Evolutionary conservation across 2,113 vertebrate species (phyloP), one percentile per base, ranked within the genome.

Genomic region (Bombycilla garrulus): DNA sequence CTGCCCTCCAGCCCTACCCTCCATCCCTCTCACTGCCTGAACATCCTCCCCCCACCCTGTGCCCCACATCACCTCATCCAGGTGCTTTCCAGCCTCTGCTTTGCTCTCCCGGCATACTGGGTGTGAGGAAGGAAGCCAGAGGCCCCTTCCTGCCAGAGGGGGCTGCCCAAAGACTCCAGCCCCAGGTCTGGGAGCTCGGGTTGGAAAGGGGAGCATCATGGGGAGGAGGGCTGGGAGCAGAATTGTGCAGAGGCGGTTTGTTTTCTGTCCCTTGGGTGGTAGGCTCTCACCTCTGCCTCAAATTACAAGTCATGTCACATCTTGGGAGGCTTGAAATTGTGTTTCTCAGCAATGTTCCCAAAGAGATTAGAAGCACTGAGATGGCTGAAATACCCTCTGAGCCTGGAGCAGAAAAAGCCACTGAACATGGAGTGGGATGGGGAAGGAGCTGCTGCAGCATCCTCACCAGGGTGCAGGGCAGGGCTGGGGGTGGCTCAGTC

Each of bases 271-370:
- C 89, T 80, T 80, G 80, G 50, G 72, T 69, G 76, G 67, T 21
- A 92, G 86, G 72, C 83, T 83, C 83, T 91, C 89, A 83, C 91
- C 93, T 95, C 91, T 80, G 86, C 91, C 82, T 93, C 2, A 3
- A 92, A 94, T 97, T 92, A 80, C 86, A 38, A 97, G 91, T 94
- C 92, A 45, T 54, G 92, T 94, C 95, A 94, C 88, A 90, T 90
- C 95, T 88, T 90, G 60, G 86, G 93, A 96, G 90, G 79, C 81
- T 86, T 53, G 76, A 94, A 95, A 95, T 95, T 95, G 86, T 93
- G 81, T 93, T 96, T 93, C 92, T 97, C 91, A 92, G 96, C 95
- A 89, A 88, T 83, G 94, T 94, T 94, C 90, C 90, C 64, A 50
- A 92, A 92, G 79, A 94, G 92, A 93, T 94, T 92, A 94, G 94